Base-by-base conservation (phyloP, 2,888 invertebrate species). In the Papilio protenor region DNA sequence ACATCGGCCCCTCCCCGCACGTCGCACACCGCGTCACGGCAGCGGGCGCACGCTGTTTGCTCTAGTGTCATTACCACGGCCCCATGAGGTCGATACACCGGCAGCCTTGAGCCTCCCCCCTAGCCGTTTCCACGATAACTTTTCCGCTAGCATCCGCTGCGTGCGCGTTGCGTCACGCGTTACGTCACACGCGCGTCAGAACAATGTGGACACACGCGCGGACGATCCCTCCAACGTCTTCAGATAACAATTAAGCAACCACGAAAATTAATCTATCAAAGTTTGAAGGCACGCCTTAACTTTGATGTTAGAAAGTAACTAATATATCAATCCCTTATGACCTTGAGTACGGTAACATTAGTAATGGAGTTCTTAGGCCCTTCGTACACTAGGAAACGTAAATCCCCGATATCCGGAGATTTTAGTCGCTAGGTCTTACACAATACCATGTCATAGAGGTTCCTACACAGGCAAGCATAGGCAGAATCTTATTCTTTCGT, bases 1-100 rank as follows among this genome's bases (percentile, higher is more conserved):
- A 72, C 18, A 40, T 2, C 5, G 2, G 33, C 33, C 33, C 33
- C 33, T 21, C 57, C 10, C 59, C 11, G 23, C 66, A 52, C 14
- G 21, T 1, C 69, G 49, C 47, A 16, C 52, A 23, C 18, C 72
- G 64, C 73, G 40, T 18, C 76, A 40, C 71, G 12, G 49, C 23
- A 3, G 45, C 71, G 27, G 59, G 27, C 47, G 57, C 71, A 72
- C 72, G 33, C 21, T 72, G 76, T 52, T 73, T 55, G 74, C 49
- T 70, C 74, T 59, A 75, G 73, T 77, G 77, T 75, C 77, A 77
- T 74, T 74, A 77, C 74, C 77, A 77, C 77, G 77, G 74, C 77
- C 69, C 78, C 71, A 71, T 72, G 71, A 70, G 78, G 78, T 78
- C 78, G 78, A 52, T 75, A 75, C 78, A 72, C 78, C 74, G 74